Conservation (phyloP, 2,888 invertebrate genomes). For the Tanaodytes sp. region DNA sequence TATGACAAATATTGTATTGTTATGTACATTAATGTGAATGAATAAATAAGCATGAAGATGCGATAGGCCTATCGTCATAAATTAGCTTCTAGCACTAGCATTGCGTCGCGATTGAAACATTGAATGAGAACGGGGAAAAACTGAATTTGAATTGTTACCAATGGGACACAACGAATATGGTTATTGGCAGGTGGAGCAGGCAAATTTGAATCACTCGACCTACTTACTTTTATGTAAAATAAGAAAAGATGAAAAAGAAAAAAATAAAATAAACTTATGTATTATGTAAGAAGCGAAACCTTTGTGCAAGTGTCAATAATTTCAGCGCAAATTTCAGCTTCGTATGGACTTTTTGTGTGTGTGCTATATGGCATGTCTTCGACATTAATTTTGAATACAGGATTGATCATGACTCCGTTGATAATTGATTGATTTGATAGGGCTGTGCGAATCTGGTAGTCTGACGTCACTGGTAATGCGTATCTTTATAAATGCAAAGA, state of each 20-base stretch:
- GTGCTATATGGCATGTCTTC: no score
- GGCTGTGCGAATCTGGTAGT: slow-evolving; percentile 72
- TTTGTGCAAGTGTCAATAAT: slow-evolving; percentile 28
- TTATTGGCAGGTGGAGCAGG: no score
- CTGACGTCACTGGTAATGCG: slow-evolving; percentile 60
- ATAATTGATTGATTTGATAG: slow-evolving; percentile 69
- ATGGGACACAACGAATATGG: no score
- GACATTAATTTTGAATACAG: slow-evolving; percentile 57
- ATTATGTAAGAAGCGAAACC: slow-evolving; percentile 10
- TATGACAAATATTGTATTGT: slow-evolving; percentile 61
- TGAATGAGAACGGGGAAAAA: no score
- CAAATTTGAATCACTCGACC: no score
- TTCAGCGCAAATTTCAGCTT: slow-evolving; percentile 28
- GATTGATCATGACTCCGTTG: slow-evolving; percentile 63
- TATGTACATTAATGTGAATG: slow-evolving; percentile 70
- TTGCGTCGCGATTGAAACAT: no score
- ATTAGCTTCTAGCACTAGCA: slow-evolving; percentile 42
- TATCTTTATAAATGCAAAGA: slow-evolving; percentile 49
- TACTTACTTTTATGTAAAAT: no score
- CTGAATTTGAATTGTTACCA: no score
- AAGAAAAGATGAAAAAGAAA: slow-evolving; percentile 3
- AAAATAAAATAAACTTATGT: neutral
- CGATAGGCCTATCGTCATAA: slow-evolving; percentile 50
- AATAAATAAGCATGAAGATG: slow-evolving; percentile 52
- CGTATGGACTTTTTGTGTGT: no score